These are phyloP conservation scores for Okamejei kenojei DNA, from an alignment of 2,797 vertebrate species.

Conservation along the genomic window DNA sequence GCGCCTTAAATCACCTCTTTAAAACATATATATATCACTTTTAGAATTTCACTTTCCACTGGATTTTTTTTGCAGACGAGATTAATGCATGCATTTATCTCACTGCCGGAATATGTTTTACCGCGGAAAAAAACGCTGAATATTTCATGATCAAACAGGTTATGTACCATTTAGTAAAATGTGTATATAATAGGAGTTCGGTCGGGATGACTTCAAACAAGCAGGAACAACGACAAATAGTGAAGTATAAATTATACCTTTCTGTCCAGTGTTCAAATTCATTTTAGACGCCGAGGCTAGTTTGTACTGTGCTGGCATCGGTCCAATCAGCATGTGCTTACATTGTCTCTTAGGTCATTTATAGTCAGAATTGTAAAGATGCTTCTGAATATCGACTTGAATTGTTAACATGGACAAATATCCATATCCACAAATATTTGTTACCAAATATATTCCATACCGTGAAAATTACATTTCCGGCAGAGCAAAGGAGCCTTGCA, in stretches of 20 bases:
- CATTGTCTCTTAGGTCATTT: no score
- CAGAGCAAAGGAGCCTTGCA: no score
- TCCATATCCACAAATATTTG: background rate
- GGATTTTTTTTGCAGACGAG: background rate
- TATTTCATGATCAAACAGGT: slow-evolving; percentile 36
- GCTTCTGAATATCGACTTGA: background rate
- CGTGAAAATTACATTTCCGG: background rate
- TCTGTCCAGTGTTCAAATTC: background rate
- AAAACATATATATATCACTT: background rate
- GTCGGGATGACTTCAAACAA: slow-evolving; percentile 13
- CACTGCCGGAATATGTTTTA: slow-evolving; percentile 34
- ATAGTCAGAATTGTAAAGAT: background rate
- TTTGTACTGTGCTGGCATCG: background rate
- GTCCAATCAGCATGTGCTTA: no score
- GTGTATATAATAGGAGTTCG: background rate
- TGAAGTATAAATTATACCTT: background rate
- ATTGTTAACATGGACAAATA: background rate
- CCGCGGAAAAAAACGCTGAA: slow-evolving; percentile 27
- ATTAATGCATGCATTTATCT: slow-evolving; percentile 31
- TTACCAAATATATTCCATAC: background rate
- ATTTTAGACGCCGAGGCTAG: background rate
- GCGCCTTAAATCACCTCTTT: background rate
- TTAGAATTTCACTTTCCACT: background rate
- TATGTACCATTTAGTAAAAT: slow-evolving; percentile 31
- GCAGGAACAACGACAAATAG: background rate